A percentile compares a stretch with the other conserved stretches of the same genome.
Evolutionary conservation across 1,140 invertebrate genomes (phyloP).

Genomic region (Dreissena rostriformis): DNA sequence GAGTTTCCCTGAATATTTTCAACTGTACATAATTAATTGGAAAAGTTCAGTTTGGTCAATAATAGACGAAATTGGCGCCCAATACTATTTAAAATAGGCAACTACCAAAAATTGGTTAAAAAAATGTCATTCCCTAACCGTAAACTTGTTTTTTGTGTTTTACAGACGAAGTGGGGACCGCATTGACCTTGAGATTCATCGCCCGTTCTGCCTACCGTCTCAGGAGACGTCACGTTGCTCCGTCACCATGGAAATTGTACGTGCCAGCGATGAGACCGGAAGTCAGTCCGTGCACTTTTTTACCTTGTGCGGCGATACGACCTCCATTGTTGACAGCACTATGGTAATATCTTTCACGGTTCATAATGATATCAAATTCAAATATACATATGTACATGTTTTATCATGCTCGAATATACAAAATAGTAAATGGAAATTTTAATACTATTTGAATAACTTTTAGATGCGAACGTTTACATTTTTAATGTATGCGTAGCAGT

Average conservation of each 20-base stretch:
- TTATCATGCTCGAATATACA: too few relatives aligned
- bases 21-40: not conserved
- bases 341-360: constrained; percentile 32
- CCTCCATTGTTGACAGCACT: constrained; percentile 17
- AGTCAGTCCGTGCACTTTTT: constrained; percentile 15
- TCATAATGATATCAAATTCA: not conserved
- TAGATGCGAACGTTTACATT: too few relatives aligned
- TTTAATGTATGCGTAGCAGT: too few relatives aligned
- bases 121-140: too few relatives aligned
- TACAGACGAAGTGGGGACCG: constrained; percentile 39
- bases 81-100: too few relatives aligned
- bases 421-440: too few relatives aligned
- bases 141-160: not conserved
- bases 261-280: constrained; percentile 16
- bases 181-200: constrained; percentile 44
- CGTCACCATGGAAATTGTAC: not conserved
- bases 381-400: too few relatives aligned
- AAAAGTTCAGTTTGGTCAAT: not conserved
- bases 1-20: not conserved
- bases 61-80: not conserved
- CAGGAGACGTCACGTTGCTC: not conserved
- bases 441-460: too few relatives aligned
- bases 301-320: constrained; percentile 36
- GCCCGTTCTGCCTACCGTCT: not conserved
- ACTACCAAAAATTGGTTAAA: too few relatives aligned